Conservation (phyloP, 2,113 vertebrate species). For the Crypturellus undulatus region DNA sequence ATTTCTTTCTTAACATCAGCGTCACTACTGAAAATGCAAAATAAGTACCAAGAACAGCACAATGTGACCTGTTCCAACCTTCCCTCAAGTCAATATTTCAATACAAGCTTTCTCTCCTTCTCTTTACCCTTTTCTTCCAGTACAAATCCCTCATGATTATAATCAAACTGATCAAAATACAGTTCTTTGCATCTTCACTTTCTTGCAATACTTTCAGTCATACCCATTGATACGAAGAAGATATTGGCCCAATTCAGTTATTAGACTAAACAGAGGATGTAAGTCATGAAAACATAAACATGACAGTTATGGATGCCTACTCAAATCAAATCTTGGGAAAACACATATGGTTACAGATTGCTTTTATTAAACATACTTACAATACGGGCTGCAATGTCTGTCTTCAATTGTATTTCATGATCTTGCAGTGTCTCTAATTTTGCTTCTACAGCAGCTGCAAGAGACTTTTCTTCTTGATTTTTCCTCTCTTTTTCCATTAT, state of each 20-base stretch:
- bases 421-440: slow-evolving; percentile 67
- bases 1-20: neutral
- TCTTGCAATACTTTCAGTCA: neutral
- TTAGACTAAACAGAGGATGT: neutral
- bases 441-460: neutral
- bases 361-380: slow-evolving; percentile 77
- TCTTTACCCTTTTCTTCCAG: neutral
- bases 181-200: neutral
- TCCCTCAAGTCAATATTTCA: neutral
- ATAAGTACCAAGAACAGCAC: neutral
- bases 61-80: neutral
- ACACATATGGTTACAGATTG: neutral
- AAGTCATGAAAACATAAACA: neutral
- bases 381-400: slow-evolving; percentile 77
- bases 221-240: neutral
- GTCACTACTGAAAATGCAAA: neutral
- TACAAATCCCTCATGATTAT: neutral
- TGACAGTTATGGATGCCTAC: neutral
- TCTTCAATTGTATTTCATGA: slow-evolving; percentile 71
- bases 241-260: neutral
- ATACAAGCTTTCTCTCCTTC: neutral
- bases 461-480: slow-evolving; percentile 7
- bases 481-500: slow-evolving; percentile 51
- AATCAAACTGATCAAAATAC: neutral
- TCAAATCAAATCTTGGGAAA: neutral